Base-by-base conservation (phyloP, 2,888 invertebrate genomes). In the Agriopis aurantiaria region DNA sequence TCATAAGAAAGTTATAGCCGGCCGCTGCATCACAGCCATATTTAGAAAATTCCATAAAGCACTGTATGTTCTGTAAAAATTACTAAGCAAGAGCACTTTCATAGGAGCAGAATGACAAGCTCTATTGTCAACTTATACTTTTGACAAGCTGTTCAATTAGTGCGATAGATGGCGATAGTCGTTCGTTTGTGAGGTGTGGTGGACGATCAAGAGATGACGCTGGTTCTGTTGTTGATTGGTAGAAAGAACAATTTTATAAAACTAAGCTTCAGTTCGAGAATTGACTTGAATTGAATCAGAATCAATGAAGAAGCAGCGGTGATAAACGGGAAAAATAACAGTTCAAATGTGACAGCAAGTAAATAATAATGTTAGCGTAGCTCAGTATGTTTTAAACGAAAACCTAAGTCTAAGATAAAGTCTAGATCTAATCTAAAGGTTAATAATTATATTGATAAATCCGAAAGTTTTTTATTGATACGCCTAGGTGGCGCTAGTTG, bases 131-230 rank as follows among this genome's bases (percentile, higher is more conserved):
- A 5, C 4, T 33, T 33, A 3, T n/a, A n/a, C n/a, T 33, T 33
- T 33, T 33, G 33, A 33, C 33, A 33, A 33, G 33, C 33, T 14
- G 11, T 17, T 57, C 2, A 0, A 7, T 62, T 7, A 4, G 11
- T 63, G n/a, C 7, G 33, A 17, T 41, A 51, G 62, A 53, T 63
- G 62, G 62, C 23, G 63, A 12, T 63, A 63, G 33, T 40, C 46
- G 55, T 63, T 8, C 23, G 57, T 49, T 57, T n/a, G 41, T 56
- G 12, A 57, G 43, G 43, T 43, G 41, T n/a, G 9, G 56, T n/a
- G 14, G 43, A 2, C 56, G 43, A 43, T 11, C 23, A 33, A 41
- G 43, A 68, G 63, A 64, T 68, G 68, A 63, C 68, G 63, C 12
- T 68, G 53, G 45, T 49, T 33, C 33, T 33, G 33, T 33, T 4